A percentile compares a stretch with the other conserved stretches of the same genome.
phyloP scores from a whole-genome alignment of 1,140 invertebrate species.

The Lepidurus apus region DNA sequence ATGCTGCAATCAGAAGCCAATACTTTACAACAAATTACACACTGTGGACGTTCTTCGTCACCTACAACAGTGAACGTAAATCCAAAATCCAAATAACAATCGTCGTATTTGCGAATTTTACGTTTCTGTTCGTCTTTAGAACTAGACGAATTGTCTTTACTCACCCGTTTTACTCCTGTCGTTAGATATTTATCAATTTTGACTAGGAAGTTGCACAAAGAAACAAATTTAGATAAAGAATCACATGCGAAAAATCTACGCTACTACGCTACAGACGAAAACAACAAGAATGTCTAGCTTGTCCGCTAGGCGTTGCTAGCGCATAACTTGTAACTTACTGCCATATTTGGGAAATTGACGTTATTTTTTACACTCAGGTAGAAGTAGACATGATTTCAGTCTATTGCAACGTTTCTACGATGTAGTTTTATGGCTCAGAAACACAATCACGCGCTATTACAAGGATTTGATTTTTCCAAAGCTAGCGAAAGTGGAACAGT shows the following conservation, averaged over 20 bases:
- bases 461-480: background rate
- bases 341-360: too few relatives aligned
- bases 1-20: constrained; percentile 30
- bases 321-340: background rate
- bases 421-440: background rate
- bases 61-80: constrained; percentile 26
- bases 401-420: background rate
- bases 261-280: constrained; percentile 1
- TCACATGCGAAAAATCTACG: background rate
- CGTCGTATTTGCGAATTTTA: constrained; percentile 17
- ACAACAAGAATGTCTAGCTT: background rate
- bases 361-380: background rate
- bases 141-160: background rate
- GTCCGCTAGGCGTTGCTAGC: background rate
- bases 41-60: constrained; percentile 27
- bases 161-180: background rate
- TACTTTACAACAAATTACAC: constrained; percentile 31
- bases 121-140: background rate
- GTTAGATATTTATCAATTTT: background rate
- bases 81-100: constrained; percentile 31
- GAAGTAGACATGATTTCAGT: background rate
- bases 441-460: background rate
- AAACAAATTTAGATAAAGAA: background rate
- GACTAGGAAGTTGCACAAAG: background rate
- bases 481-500: too few relatives aligned